A percentile compares a stretch with the other conserved stretches of the same genome.
Evolutionary conservation across 2,113 vertebrate species (phyloP).

Genomic region (Gopherus flavomarginatus): DNA sequence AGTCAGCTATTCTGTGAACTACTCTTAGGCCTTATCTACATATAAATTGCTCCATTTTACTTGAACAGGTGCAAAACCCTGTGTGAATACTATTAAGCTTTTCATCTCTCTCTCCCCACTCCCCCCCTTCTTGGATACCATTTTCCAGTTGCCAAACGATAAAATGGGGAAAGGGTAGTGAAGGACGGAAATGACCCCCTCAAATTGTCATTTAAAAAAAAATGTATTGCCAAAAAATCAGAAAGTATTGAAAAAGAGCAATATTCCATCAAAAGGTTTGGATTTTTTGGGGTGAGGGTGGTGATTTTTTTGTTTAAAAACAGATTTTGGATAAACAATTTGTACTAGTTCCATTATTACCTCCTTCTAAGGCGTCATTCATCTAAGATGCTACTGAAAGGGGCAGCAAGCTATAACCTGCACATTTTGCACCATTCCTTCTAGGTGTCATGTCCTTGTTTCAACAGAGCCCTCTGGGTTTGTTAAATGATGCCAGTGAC

Average conservation of each 20-base stretch:
- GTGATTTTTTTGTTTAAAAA: background rate
- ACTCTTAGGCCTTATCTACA: background rate
- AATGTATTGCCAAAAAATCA: background rate
- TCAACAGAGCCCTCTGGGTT: conserved; percentile 13
- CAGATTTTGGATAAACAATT: background rate
- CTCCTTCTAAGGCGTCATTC: background rate
- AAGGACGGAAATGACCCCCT: background rate
- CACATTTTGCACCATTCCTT: background rate
- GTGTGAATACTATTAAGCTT: background rate
- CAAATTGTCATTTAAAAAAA: background rate
- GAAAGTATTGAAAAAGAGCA: background rate
- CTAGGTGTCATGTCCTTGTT: background rate
- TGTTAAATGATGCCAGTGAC: conserved; percentile 2
- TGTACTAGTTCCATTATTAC: fast-evolving
- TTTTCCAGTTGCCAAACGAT: background rate
- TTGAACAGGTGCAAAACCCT: background rate
- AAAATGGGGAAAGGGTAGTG: background rate
- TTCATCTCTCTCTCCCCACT: background rate
- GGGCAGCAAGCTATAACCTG: conserved; percentile 32
- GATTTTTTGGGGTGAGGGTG: background rate
- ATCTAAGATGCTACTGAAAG: background rate
- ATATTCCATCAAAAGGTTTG: fast-evolving
- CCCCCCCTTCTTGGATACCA: background rate
- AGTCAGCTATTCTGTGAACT: background rate
- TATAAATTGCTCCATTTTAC: background rate